These are phyloP conservation scores for Agonopterix subpropinquella DNA, from an alignment of 2,888 invertebrate species.

Conservation along the genomic window DNA sequence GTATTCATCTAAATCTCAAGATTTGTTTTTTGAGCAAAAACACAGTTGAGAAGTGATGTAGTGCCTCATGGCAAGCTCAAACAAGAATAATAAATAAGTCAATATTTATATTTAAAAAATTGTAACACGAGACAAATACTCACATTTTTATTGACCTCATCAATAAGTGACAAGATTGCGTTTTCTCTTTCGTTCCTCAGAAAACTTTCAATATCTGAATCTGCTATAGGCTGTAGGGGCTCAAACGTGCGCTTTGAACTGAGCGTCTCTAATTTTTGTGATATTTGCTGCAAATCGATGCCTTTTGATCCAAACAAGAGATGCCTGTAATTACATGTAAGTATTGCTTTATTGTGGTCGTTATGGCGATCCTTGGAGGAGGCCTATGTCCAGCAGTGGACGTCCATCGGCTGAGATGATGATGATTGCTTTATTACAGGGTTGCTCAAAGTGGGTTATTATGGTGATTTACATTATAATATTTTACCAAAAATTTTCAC, in stretches of 20 bases:
- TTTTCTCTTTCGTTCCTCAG: conserved; percentile 95
- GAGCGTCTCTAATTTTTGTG: conserved; percentile 91
- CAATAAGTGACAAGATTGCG: conserved; percentile 92
- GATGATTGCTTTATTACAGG: neutral
- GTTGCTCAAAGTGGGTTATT: neutral
- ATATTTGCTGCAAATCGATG: conserved; percentile 94
- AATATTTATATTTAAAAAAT: neutral
- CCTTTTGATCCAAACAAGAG: conserved; percentile 93
- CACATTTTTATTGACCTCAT: conserved; percentile 91
- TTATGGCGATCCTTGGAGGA: no score
- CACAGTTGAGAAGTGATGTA: no score
- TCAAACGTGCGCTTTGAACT: conserved; percentile 91
- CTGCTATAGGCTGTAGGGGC: conserved; percentile 91
- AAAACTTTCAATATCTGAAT: conserved; percentile 93
- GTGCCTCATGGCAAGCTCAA: no score
- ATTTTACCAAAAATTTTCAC: neutral
- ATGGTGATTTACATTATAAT: neutral
- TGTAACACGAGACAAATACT: conserved; percentile 31
- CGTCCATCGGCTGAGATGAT: no score
- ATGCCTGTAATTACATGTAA: conserved; percentile 76
- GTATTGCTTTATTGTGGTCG: no score
- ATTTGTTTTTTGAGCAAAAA: no score
- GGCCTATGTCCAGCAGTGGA: no score
- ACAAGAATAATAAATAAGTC: no score
- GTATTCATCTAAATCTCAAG: no score